These are phyloP conservation scores for Myripristis murdjan DNA, from an alignment of 2,797 vertebrate genomes.

Conservation along the genomic window DNA sequence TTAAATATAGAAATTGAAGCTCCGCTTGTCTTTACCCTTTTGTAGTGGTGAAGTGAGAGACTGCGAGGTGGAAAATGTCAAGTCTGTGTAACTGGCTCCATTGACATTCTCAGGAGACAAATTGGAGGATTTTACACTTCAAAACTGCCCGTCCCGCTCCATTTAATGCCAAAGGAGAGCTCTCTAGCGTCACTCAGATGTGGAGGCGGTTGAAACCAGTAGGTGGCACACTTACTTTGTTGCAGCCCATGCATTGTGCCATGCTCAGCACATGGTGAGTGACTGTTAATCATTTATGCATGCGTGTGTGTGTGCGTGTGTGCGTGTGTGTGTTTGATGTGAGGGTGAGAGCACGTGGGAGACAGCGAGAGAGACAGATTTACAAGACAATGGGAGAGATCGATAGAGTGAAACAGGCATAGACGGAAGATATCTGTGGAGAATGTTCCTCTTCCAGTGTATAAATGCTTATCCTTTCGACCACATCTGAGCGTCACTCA, in stretches of 20 bases:
- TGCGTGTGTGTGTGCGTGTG: conserved; percentile 10
- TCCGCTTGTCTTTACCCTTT: conserved; percentile 69
- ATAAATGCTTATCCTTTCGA: background rate
- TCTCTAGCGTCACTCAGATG: conserved; percentile 47
- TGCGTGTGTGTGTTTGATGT: conserved; percentile 20
- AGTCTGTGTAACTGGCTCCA: conserved; percentile 72
- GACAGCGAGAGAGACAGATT: conserved; percentile 17
- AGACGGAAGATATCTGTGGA: background rate
- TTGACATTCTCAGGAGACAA: conserved; percentile 81
- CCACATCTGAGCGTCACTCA: conserved; percentile 2
- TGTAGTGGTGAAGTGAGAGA: conserved; percentile 49
- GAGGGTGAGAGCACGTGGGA: conserved; percentile 3
- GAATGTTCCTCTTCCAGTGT: background rate
- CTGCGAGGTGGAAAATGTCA: conserved; percentile 74
- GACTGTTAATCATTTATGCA: conserved; percentile 53
- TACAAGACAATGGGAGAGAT: conserved; percentile 16
- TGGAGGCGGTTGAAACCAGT: conserved; percentile 42
- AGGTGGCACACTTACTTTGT: conserved; percentile 80
- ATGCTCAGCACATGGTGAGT: conserved; percentile 33
- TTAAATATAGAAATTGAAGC: conserved; percentile 62
- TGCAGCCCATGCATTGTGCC: conserved; percentile 39
- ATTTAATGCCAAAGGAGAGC: conserved; percentile 76
- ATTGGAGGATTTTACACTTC: conserved; percentile 78
- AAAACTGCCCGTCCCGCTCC: conserved; percentile 77
- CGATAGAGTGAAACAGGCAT: conserved; percentile 11